Evolutionary conservation across 2,113 vertebrate genomes (phyloP).

Genomic region (Callospermophilus lateralis): DNA sequence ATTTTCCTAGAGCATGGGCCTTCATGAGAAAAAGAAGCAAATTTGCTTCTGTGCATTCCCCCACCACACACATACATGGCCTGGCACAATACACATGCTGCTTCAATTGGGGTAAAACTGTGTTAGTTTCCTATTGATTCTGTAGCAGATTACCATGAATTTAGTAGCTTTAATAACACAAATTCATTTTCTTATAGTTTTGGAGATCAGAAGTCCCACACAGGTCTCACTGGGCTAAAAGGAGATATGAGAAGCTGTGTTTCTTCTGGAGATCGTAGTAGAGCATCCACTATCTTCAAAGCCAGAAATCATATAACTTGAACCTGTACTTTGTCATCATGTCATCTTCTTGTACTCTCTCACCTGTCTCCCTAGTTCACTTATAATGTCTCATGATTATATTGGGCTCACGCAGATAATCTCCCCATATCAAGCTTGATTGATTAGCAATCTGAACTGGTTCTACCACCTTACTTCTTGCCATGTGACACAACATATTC

Average conservation of each 20-base stretch:
- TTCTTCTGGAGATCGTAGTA: neutral
- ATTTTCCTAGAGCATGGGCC: neutral
- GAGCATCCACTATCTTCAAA: neutral
- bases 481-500: neutral
- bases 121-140: neutral
- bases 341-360: neutral
- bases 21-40: neutral
- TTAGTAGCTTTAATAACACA: neutral
- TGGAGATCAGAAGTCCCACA: neutral
- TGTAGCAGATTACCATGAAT: neutral
- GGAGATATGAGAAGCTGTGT: neutral
- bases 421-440: neutral
- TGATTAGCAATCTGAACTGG: neutral
- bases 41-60: neutral
- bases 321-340: neutral
- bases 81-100: neutral
- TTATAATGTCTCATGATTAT: neutral
- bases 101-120: neutral
- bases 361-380: neutral
- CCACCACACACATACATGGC: neutral
- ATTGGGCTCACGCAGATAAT: neutral
- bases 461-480: neutral
- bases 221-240: neutral
- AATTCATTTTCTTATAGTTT: neutral
- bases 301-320: neutral